A percentile compares a stretch with the other conserved stretches of the same genome.
Evolutionary conservation across 2,797 vertebrate genomes (phyloP).

Genomic region (Amniataba percoides): DNA sequence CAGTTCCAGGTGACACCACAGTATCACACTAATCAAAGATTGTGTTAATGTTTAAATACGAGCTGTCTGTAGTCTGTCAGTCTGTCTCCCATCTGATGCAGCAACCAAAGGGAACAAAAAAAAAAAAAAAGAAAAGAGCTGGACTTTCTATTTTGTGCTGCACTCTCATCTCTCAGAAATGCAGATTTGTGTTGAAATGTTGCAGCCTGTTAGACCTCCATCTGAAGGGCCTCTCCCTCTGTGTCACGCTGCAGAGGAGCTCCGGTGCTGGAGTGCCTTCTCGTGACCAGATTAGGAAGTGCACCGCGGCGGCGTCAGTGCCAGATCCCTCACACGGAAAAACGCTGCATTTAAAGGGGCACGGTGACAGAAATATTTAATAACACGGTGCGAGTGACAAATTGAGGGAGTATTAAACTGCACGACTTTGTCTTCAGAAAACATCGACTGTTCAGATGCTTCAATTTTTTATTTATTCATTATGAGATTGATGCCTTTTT

Average conservation of each 20-base stretch:
- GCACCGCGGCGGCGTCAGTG: neutral
- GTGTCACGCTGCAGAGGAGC: neutral
- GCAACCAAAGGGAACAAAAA: neutral
- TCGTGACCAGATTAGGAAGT: slow-evolving; percentile 42
- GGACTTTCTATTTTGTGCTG: neutral
- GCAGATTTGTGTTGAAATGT: slow-evolving; percentile 33
- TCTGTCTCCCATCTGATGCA: neutral
- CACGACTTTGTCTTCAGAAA: neutral
- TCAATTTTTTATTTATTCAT: slow-evolving; percentile 42
- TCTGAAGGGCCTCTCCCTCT: slow-evolving; percentile 27
- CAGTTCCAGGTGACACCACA: no score
- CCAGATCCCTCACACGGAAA: neutral
- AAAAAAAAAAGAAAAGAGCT: neutral
- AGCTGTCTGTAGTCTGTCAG: neutral
- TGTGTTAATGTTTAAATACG: neutral
- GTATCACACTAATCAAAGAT: neutral
- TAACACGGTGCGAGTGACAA: neutral
- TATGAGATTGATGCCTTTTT: slow-evolving; percentile 46
- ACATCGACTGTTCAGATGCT: slow-evolving; percentile 1
- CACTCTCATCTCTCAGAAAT: slow-evolving; percentile 29
- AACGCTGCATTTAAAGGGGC: slow-evolving; percentile 12
- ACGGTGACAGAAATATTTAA: neutral
- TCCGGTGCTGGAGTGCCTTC: slow-evolving; percentile 50
- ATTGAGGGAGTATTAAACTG: neutral
- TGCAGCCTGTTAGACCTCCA: slow-evolving; percentile 30